Evolutionary conservation across 1,140 invertebrate species (phyloP), one percentile per base, ranked within the genome.

Genomic region (Drosophila pruinosa): DNA sequence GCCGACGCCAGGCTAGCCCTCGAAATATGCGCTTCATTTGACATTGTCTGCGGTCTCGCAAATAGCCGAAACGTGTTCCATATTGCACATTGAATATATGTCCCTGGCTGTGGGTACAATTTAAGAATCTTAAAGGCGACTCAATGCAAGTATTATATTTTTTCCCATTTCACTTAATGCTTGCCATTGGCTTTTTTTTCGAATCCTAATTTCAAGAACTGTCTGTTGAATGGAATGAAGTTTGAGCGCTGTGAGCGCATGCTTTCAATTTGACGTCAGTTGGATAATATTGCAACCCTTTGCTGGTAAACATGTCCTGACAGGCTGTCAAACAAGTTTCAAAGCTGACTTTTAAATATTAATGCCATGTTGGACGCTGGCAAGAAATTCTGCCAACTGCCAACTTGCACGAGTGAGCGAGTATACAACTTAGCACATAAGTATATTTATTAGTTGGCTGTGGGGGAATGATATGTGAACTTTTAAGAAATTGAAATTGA

Each of bases 251-350:
- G 31, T 31, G 38, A 53, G 77, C 68, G 74, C 50, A 78, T 82
- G 78, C 76, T 82, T 82, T 82, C 65, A 82, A 78, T 82, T 82
- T 82, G 56, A 73, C 58, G 62, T 78, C 75, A 78, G 75, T 67
- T 62, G 71, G 58, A 59, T 82, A 78, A 78, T 58, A 69, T 70
- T 71, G 56, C 78, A 78, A 75, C 71, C 79, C 65, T 67, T 68
- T 70, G 71, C 74, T 75, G 63, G 75, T 69, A 75, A 75, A 78
- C 79, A 78, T 78, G 63, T 70, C 64, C 72, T 85, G 80, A 85
- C 80, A 85, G 79, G 58, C 79, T 85, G 80, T 85, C 80, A 85
- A 85, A 85, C 80, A 85, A 85, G 75, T 83, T 83, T 72, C 72
- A 75, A 72, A 78, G 79, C 75, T 82, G 79, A 78, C 79, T 78